phyloP scores from a whole-genome alignment of 2,113 vertebrate genomes.

The Macrotus californicus region DNA sequence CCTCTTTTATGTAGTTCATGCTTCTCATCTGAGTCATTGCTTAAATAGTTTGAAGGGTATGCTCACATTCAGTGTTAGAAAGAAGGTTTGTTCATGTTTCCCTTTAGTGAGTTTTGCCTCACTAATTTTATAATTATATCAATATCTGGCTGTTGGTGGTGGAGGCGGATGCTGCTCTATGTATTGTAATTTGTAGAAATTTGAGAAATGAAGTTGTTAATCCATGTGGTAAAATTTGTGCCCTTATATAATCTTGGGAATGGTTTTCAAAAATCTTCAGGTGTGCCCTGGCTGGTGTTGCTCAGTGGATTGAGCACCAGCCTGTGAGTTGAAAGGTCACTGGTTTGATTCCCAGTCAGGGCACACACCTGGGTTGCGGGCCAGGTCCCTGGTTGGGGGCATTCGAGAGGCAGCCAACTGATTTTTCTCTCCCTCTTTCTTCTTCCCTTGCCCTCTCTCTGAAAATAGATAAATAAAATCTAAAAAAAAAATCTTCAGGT shows the following conservation, averaged over 20 bases:
- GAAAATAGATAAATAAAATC: too few relatives aligned
- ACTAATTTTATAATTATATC: constrained; percentile 17
- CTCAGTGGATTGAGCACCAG: too few relatives aligned
- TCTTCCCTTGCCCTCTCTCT: too few relatives aligned
- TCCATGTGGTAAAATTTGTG: background rate
- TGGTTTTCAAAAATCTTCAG: background rate
- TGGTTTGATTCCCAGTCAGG: too few relatives aligned
- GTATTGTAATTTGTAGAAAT: background rate
- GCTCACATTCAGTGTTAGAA: constrained; percentile 33
- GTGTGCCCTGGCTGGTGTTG: background rate
- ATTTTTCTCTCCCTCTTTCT: too few relatives aligned
- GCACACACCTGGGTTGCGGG: too few relatives aligned
- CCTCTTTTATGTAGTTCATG: constrained; percentile 67
- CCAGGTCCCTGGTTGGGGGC: too few relatives aligned
- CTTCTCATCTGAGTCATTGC: constrained; percentile 79
- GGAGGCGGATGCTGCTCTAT: background rate
- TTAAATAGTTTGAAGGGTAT: constrained; percentile 72
- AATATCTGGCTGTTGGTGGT: background rate
- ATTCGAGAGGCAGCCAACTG: too few relatives aligned
- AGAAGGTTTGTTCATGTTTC: background rate
- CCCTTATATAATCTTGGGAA: background rate
- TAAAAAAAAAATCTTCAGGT: background rate
- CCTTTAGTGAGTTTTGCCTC: background rate
- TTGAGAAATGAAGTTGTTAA: background rate
- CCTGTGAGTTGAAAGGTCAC: too few relatives aligned